Conservation (phyloP, 2,888 invertebrate genomes). For the Pegoplata infirma region DNA sequence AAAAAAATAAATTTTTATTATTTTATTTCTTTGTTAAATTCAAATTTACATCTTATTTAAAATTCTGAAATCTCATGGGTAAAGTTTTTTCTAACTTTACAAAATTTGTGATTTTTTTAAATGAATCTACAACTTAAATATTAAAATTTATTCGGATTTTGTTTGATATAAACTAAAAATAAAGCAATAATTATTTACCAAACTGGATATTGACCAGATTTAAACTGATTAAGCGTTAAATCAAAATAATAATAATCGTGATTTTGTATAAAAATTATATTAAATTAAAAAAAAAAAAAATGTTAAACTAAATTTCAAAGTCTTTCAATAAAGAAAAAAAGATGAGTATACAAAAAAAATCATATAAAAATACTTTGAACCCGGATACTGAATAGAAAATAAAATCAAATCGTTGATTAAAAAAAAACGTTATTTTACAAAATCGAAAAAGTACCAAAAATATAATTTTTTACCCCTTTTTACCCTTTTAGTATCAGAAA, state of each 20-base stretch:
- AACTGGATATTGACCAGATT: conserved; percentile 6
- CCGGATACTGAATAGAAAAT: background rate
- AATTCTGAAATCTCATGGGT: background rate
- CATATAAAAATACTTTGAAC: background rate
- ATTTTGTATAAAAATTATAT: background rate
- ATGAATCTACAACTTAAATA: background rate
- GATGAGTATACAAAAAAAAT: background rate
- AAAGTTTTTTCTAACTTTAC: background rate
- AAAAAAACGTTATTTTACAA: no score
- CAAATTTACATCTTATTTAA: conserved; percentile 33
- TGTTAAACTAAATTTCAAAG: background rate
- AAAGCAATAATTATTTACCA: background rate
- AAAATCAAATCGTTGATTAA: no score
- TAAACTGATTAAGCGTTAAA: background rate
- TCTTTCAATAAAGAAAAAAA: no score
- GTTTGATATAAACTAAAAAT: background rate
- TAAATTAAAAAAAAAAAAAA: background rate
- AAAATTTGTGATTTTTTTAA: conserved; percentile 2
- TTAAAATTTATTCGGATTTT: conserved; percentile 36
- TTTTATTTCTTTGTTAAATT: conserved; percentile 22
- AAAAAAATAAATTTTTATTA: background rate
- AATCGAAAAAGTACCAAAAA: no score
- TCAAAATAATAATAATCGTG: background rate
- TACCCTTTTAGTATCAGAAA: no score
- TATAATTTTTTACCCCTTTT: no score